These are phyloP conservation scores for Pagetopsis macropterus DNA, from an alignment of 2,797 vertebrate genomes.

Conservation along the genomic window DNA sequence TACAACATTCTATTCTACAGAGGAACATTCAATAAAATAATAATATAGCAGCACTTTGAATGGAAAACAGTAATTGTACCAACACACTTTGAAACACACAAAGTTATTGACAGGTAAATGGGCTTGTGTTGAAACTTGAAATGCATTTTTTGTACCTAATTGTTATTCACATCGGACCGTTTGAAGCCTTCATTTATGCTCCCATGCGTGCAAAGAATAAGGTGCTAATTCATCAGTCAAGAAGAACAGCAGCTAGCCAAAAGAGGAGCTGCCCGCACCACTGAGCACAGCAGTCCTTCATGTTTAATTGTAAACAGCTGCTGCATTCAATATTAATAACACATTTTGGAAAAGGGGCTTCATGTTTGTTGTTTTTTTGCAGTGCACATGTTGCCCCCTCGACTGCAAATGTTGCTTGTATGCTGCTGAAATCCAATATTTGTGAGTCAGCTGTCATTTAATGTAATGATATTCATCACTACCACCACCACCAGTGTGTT, in stretches of 20 bases:
- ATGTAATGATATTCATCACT: conserved; percentile 25
- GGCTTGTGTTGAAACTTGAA: conserved; percentile 26
- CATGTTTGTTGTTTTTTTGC: conserved; percentile 48
- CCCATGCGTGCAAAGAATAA: conserved; percentile 56
- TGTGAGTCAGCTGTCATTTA: conserved; percentile 50
- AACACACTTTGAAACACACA: conserved; percentile 2
- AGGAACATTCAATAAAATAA: background rate
- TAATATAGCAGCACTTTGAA: conserved; percentile 5
- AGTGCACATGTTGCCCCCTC: conserved; percentile 45
- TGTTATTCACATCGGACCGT: conserved; percentile 39
- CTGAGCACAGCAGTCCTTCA: conserved; percentile 50
- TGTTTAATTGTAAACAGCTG: conserved; percentile 75
- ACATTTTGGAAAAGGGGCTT: conserved; percentile 39
- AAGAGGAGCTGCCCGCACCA: conserved; percentile 54
- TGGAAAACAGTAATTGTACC: conserved; percentile 3
- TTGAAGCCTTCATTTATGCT: conserved; percentile 64
- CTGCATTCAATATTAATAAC: conserved; percentile 57
- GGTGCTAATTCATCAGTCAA: conserved; percentile 63
- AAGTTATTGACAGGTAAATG: conserved; percentile 21
- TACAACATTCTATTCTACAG: conserved; percentile 8
- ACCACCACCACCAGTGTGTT: conserved; percentile 1
- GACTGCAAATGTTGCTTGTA: conserved; percentile 39
- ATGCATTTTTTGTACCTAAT: conserved; percentile 31
- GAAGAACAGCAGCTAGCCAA: conserved; percentile 53
- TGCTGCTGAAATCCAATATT: conserved; percentile 66